Evolutionary conservation across 2,888 invertebrate species (phyloP).

Genomic region (Polyommatus icarus): DNA sequence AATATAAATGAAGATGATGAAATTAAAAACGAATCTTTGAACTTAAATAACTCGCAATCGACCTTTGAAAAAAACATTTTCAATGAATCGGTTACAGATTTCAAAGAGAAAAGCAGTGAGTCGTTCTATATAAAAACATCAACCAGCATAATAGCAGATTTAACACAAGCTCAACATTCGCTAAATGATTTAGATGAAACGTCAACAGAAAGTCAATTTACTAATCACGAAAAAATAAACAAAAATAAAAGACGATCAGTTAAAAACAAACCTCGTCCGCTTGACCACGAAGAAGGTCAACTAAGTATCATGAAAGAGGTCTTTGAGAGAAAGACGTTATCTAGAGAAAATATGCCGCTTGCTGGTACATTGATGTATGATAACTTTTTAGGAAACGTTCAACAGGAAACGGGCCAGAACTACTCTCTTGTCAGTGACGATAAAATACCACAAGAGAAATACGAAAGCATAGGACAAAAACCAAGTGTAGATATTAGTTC

Average conservation of each 20-base stretch:
- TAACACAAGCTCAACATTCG: neutral
- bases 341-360: neutral
- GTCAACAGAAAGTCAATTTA: neutral
- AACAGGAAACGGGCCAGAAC: neutral
- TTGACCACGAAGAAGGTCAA: neutral
- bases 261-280: neutral
- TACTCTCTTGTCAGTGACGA: neutral
- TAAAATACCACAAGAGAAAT: neutral
- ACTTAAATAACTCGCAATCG: neutral
- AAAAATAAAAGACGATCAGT: neutral
- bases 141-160: neutral
- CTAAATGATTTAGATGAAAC: neutral
- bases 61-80: neutral
- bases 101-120: neutral
- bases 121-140: neutral
- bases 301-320: neutral
- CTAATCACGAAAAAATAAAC: neutral
- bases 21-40: neutral
- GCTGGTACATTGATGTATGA: neutral
- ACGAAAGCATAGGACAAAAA: neutral
- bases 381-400: neutral
- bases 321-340: neutral
- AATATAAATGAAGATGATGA: neutral
- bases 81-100: neutral
- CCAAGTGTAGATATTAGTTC: neutral